Base-by-base conservation (phyloP, 2,888 invertebrate species). In the Idaea dimidiata region DNA sequence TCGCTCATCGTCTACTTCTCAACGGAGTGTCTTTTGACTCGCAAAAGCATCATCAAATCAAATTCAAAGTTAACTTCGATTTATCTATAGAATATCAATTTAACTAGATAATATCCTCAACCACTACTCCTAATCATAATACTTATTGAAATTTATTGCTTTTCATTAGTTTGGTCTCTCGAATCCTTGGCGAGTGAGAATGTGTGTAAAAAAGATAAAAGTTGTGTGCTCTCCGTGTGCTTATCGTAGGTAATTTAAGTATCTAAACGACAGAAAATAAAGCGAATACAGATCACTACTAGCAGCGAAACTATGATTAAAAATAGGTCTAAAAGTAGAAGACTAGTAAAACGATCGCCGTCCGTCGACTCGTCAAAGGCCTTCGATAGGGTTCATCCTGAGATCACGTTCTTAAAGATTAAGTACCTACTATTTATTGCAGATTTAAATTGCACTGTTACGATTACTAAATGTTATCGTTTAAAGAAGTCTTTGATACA, bases 351-450 rank as follows among this genome's bases (percentile, higher is more conserved):
- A 82, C 84, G 83, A 82, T 81, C 83, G 86, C 83, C 87, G 83
- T 83, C 79, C 79, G 82, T 82, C 79, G 84, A 86, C 84, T 83
- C 84, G 79, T 78, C 81, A 82, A 87, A 90, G 89, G 89, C 89
- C 86, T 88, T 88, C 83, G 85, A 88, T 88, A 88, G 85, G 87
- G 86, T 88, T 87, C 88, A 83, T 88, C 87, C 88, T 91, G 91
- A 91, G 91, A 92, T 92, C 91, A 92, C 89, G 80, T 89, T 85
- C 89, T 89, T 91, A 89, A 79, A 89, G 81, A 87, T 88, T 89
- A 91, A 88, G 88, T 90, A 89, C 87, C 85, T 87, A 88, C 87
- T 89, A 91, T 89, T 43, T 90, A 90, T 90, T 89, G 90, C 91
- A 82, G 89, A 88, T 89, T 89, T 85, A 83, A 88, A 89, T 90